phyloP scores from a whole-genome alignment of 1,140 invertebrate genomes.

The Liolophura sinensis region DNA sequence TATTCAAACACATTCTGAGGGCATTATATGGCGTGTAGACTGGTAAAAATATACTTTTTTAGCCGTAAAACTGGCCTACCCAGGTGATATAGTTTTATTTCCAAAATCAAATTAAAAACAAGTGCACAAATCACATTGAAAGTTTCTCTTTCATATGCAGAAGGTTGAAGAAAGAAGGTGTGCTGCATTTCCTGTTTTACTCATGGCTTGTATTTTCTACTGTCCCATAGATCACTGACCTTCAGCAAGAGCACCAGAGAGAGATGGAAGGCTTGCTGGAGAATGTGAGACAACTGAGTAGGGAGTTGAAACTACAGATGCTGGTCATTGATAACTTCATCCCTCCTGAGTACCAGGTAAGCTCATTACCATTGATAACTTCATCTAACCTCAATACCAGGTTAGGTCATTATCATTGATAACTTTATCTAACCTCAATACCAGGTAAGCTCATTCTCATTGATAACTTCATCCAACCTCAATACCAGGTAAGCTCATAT shows the following conservation, averaged over 20 bases:
- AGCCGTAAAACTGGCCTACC: not conserved
- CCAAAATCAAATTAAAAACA: too few relatives aligned
- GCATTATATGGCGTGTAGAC: too few relatives aligned
- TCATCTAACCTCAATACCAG: too few relatives aligned
- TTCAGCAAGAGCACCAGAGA: slow-evolving; percentile 84
- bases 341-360: slow-evolving; percentile 82
- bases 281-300: slow-evolving; percentile 82
- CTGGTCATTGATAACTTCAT: slow-evolving; percentile 84
- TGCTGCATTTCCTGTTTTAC: not conserved
- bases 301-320: slow-evolving; percentile 91
- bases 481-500: too few relatives aligned
- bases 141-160: too few relatives aligned
- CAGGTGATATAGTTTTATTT: not conserved
- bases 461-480: too few relatives aligned
- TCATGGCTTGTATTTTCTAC: not conserved
- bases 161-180: not conserved
- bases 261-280: slow-evolving; percentile 96
- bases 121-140: too few relatives aligned
- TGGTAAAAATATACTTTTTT: too few relatives aligned
- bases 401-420: too few relatives aligned
- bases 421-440: too few relatives aligned
- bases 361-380: not conserved
- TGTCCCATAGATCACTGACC: slow-evolving; percentile 41
- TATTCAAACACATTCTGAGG: too few relatives aligned
- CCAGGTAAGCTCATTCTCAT: too few relatives aligned